Percentiles rank a stretch among this genome's conserved stretches.
Evolutionary conservation across 2,797 vertebrate species (phyloP).

Genomic region (Nothura maculosa): DNA sequence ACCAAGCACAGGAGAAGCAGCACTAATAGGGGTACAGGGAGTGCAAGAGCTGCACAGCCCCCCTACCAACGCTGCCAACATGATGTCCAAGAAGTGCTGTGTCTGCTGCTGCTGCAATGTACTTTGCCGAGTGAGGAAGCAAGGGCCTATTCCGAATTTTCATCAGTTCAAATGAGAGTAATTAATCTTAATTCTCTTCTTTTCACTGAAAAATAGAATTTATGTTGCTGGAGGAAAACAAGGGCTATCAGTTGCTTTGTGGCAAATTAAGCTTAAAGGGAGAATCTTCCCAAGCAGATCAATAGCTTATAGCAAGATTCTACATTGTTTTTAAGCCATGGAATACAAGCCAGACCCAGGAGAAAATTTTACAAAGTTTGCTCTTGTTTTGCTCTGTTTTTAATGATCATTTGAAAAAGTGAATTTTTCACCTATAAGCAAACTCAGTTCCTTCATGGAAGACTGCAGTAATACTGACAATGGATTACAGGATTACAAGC

Average conservation of each 20-base stretch:
- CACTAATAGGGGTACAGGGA: too few relatives aligned
- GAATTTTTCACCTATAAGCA: background rate
- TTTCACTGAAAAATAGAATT: slow-evolving; percentile 3
- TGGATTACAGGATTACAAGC: background rate
- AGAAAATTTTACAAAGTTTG: background rate
- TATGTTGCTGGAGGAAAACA: slow-evolving; percentile 20
- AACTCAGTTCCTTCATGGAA: background rate
- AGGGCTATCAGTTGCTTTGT: slow-evolving; percentile 22
- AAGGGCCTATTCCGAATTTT: slow-evolving; percentile 53
- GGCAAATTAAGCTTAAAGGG: slow-evolving; percentile 64
- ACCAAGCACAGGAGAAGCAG: rapidly evolving
- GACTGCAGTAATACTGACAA: background rate
- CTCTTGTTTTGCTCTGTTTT: background rate
- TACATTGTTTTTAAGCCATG: background rate
- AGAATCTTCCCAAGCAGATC: slow-evolving; percentile 56
- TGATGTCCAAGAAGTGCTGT: background rate
- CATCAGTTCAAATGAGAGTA: slow-evolving; percentile 26
- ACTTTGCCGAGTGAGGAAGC: slow-evolving; percentile 30
- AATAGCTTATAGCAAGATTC: slow-evolving; percentile 46
- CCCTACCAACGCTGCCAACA: background rate
- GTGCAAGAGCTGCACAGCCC: background rate
- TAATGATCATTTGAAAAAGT: background rate
- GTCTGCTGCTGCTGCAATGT: background rate
- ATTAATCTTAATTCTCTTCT: slow-evolving; percentile 56
- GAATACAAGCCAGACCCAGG: background rate